Evolutionary conservation across 2,113 vertebrate species (phyloP).

Genomic region (Lates calcarifer): DNA sequence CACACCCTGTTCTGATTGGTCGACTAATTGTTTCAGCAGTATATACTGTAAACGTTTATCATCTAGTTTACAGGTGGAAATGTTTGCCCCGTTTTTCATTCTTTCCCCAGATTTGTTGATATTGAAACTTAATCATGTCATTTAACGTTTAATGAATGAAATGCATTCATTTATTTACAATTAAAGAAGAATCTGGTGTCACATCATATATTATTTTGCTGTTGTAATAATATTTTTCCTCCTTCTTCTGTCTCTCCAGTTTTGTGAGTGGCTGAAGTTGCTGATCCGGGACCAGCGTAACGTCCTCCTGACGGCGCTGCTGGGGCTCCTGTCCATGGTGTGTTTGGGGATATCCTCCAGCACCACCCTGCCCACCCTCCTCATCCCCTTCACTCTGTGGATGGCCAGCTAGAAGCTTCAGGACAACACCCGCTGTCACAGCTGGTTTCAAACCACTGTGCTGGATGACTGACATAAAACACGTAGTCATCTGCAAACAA

Average conservation of each 20-base stretch:
- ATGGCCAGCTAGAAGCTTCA: conserved; percentile 88
- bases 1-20: no score
- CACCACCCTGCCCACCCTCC: conserved; percentile 87
- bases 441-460: neutral
- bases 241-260: conserved; percentile 79
- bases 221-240: neutral
- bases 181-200: no score
- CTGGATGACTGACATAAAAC: neutral
- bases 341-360: conserved; percentile 86
- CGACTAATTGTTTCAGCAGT: no score
- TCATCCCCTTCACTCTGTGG: conserved; percentile 94
- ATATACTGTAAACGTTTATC: no score
- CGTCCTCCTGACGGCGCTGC: conserved; percentile 82
- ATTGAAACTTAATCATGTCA: no score
- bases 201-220: neutral
- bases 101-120: no score
- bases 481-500: conserved; percentile 15
- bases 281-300: conserved; percentile 93
- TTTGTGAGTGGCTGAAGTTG: conserved; percentile 92
- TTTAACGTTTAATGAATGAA: no score
- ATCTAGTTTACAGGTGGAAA: no score
- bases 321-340: conserved; percentile 87
- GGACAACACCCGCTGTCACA: neutral
- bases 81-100: neutral
- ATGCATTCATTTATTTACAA: no score